These are phyloP conservation scores for Eulemur coronatus DNA, from an alignment of 2,797 vertebrate genomes.

Conservation along the genomic window DNA sequence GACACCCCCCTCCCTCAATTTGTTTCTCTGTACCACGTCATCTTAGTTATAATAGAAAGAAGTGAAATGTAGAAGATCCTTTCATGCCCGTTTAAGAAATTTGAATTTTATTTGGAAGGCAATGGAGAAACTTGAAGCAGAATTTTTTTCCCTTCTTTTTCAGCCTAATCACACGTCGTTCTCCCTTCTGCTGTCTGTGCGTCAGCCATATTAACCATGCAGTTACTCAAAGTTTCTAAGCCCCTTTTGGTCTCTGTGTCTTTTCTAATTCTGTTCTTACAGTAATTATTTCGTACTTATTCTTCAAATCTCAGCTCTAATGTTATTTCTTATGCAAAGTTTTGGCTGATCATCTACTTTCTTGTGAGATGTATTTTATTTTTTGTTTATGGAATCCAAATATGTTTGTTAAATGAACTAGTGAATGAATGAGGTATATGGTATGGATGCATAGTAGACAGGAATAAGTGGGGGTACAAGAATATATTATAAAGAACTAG, in stretches of 20 bases:
- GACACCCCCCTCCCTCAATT: not conserved
- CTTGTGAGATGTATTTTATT: not conserved
- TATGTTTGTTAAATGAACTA: not conserved
- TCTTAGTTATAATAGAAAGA: not conserved
- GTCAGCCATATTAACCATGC: not conserved
- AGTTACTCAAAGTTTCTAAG: not conserved
- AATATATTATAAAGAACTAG: not conserved
- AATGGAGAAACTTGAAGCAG: not conserved
- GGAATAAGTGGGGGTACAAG: not conserved
- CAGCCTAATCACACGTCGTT: fast-evolving
- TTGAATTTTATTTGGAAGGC: not conserved
- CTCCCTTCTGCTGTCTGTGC: not conserved
- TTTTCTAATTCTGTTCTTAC: not conserved
- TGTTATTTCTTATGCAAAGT: not conserved
- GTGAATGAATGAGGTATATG: not conserved
- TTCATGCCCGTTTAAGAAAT: not conserved
- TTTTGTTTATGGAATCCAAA: not conserved
- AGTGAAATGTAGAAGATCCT: not conserved
- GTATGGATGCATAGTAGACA: not conserved
- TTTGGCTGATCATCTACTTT: not conserved
- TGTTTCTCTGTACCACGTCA: not conserved
- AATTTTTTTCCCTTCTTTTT: not conserved
- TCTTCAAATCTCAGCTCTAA: not conserved
- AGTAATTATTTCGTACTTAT: not conserved
- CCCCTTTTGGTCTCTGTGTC: not conserved